A percentile compares a stretch with the other conserved stretches of the same genome.
These are phyloP conservation scores for Astur gentilis DNA, from an alignment of 2,113 vertebrate genomes.

Conservation along the genomic window DNA sequence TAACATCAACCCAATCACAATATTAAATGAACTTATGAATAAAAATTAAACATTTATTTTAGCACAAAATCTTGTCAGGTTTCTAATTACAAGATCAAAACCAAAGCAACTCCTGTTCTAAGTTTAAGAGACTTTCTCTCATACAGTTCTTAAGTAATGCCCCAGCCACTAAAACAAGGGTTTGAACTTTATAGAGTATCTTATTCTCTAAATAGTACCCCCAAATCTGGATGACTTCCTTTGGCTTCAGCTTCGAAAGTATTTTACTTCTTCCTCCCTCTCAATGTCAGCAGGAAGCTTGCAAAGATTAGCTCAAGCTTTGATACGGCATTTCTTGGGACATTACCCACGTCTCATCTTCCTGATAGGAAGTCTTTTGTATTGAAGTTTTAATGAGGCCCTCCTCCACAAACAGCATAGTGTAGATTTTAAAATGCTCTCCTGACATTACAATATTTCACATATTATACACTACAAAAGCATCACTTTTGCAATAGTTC, in stretches of 20 bases:
- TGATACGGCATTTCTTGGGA: neutral
- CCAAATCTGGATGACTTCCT: neutral
- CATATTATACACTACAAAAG: neutral
- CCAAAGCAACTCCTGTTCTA: neutral
- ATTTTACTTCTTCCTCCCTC: neutral
- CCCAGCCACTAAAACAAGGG: neutral
- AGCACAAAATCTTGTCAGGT: neutral
- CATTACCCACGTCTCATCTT: neutral
- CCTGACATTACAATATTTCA: neutral
- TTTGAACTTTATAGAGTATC: neutral
- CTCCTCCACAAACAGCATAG: neutral
- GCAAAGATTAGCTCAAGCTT: neutral
- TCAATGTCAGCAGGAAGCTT: constrained; percentile 24
- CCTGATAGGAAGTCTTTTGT: constrained; percentile 1
- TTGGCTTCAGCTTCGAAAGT: neutral
- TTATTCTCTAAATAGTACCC: neutral
- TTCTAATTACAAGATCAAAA: neutral
- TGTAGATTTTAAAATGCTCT: neutral
- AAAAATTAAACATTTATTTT: neutral
- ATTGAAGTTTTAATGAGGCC: neutral
- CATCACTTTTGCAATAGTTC: neutral
- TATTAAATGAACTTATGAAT: neutral
- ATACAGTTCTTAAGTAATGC: neutral
- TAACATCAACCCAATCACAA: neutral
- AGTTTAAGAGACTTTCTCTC: neutral